Evolutionary conservation across 2,113 vertebrate species (phyloP).

Genomic region (Neogobius melanostomus): DNA sequence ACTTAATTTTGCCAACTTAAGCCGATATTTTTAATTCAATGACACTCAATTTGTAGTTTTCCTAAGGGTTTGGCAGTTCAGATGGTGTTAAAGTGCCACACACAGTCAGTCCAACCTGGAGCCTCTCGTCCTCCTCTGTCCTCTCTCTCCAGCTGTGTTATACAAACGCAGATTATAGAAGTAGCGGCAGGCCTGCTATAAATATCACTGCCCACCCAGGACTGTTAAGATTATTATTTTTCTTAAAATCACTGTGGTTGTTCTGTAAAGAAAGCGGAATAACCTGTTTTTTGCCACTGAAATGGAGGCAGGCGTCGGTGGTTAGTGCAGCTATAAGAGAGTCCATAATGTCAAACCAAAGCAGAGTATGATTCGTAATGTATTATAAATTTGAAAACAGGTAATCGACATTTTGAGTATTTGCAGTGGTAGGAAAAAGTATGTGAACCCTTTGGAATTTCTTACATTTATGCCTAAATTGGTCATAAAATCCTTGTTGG

Average conservation of each 20-base stretch:
- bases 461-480: too few relatives aligned
- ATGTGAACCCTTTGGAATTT: too few relatives aligned
- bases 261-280: conserved; percentile 65
- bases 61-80: not conserved
- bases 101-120: conserved; percentile 40
- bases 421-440: too few relatives aligned
- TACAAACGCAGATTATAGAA: conserved; percentile 63
- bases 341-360: not conserved
- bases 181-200: conserved; percentile 67
- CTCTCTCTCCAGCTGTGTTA: conserved; percentile 69
- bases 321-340: conserved; percentile 17
- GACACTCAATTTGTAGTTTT: not conserved
- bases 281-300: conserved; percentile 63
- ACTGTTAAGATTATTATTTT: conserved; percentile 75
- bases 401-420: too few relatives aligned
- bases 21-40: not conserved
- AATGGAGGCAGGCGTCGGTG: conserved; percentile 15
- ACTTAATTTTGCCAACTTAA: too few relatives aligned
- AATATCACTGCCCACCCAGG: conserved; percentile 75
- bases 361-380: too few relatives aligned
- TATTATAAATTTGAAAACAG: too few relatives aligned
- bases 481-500: too few relatives aligned
- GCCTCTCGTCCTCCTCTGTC: conserved; percentile 45
- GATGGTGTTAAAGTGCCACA: conserved; percentile 10
- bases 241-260: conserved; percentile 70